A percentile compares a stretch with the other conserved stretches of the same genome.
These are phyloP conservation scores for Cepphus grylle DNA, from an alignment of 2,113 vertebrate species.

Conservation along the genomic window DNA sequence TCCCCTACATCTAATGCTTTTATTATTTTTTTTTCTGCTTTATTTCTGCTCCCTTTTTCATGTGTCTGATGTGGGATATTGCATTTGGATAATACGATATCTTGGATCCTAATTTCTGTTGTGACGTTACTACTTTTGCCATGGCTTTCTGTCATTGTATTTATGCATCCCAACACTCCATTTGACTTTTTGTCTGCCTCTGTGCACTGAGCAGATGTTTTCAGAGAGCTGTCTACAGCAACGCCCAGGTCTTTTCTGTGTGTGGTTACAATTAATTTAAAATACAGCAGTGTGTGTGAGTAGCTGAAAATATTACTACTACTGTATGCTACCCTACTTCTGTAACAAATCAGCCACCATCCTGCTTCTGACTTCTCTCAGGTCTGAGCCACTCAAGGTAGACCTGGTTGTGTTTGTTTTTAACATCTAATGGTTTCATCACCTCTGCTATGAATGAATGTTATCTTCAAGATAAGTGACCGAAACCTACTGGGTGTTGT, in stretches of 20 bases:
- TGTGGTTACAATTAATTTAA: conserved; percentile 35
- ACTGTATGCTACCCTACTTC: background rate
- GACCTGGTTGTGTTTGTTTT: background rate
- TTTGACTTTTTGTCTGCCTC: background rate
- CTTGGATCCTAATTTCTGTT: background rate
- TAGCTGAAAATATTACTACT: conserved; percentile 8
- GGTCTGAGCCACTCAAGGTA: background rate
- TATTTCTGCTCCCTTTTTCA: background rate
- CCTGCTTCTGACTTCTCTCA: background rate
- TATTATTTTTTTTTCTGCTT: background rate
- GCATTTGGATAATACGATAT: accelerated
- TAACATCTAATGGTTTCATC: background rate
- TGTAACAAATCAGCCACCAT: background rate
- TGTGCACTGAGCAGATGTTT: conserved; percentile 53
- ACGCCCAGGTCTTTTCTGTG: conserved; percentile 46
- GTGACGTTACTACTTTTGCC: background rate
- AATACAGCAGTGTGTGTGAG: conserved; percentile 30
- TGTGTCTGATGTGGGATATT: background rate
- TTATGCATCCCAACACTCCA: background rate
- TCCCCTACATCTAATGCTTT: background rate
- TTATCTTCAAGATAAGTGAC: background rate
- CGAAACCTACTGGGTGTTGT: background rate
- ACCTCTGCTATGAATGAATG: background rate
- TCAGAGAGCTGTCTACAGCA: background rate
- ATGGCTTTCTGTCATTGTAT: background rate